These are phyloP conservation scores for Palythoa grandis DNA, from an alignment of 92 coral and sea anemone genomes.

Conservation along the genomic window DNA sequence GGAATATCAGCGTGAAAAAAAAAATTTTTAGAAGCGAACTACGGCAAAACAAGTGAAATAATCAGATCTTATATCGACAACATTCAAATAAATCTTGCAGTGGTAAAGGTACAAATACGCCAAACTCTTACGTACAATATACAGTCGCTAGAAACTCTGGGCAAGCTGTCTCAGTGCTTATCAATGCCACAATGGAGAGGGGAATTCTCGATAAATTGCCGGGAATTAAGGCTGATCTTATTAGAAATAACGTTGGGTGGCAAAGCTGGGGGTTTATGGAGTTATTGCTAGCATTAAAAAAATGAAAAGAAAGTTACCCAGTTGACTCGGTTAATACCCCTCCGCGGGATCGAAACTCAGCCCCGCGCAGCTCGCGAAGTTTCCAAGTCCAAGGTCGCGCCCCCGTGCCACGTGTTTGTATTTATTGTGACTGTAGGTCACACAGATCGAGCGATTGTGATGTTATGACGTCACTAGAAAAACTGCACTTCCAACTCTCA, in stretches of 20 bases:
- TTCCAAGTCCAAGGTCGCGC: constrained; percentile 23
- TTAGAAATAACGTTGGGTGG: constrained; percentile 55
- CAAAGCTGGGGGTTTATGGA: constrained; percentile 70
- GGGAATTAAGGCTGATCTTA: constrained; percentile 67
- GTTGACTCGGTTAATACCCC: not conserved
- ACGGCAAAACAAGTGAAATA: constrained; percentile 60
- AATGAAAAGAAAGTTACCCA: constrained; percentile 65
- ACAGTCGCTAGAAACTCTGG: constrained; percentile 65
- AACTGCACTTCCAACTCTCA: constrained; percentile 58
- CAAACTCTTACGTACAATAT: constrained; percentile 55
- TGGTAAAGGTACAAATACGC: constrained; percentile 44
- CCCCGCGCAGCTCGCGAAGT: constrained; percentile 38
- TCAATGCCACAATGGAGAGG: constrained; percentile 41
- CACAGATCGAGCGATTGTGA: constrained; percentile 59
- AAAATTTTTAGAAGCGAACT: constrained; percentile 54
- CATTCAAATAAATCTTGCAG: constrained; percentile 52
- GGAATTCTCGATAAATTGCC: constrained; percentile 62
- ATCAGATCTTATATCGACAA: constrained; percentile 49
- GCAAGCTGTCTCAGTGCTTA: constrained; percentile 50
- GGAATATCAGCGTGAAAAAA: constrained; percentile 60
- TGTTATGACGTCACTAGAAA: constrained; percentile 10
- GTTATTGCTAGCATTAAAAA: constrained; percentile 50
- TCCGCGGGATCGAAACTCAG: constrained; percentile 2
- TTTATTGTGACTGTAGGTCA: constrained; percentile 44
- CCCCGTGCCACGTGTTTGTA: constrained; percentile 45